These are phyloP conservation scores for Campylorhamphus procurvoides DNA, from an alignment of 2,113 vertebrate genomes.

Conservation along the genomic window DNA sequence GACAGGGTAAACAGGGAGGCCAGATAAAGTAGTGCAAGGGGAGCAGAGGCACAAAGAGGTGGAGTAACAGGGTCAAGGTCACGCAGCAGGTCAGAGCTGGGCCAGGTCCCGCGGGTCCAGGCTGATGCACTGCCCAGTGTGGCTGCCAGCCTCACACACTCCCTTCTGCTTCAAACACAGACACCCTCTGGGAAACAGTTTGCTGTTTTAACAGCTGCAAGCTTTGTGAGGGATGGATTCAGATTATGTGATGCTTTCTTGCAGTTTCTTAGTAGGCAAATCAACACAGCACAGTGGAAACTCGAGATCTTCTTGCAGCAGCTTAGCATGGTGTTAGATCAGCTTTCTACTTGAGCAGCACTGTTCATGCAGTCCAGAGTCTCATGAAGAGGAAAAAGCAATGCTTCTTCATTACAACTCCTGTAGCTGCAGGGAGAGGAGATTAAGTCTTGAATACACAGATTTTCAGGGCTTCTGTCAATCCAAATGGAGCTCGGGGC, in stretches of 20 bases:
- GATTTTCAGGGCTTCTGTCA: neutral
- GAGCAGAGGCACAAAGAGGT: neutral
- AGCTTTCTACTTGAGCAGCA: neutral
- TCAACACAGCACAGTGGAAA: neutral
- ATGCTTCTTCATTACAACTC: neutral
- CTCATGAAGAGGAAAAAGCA: neutral
- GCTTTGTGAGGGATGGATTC: neutral
- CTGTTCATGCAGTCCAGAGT: neutral
- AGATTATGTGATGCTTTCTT: neutral
- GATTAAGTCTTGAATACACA: neutral
- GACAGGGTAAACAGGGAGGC: neutral
- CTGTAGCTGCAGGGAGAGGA: neutral
- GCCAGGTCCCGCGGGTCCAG: rapidly evolving
- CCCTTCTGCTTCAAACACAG: neutral
- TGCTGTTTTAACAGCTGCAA: slow-evolving; percentile 60
- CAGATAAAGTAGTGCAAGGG: neutral
- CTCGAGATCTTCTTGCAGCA: neutral
- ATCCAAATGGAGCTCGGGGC: neutral
- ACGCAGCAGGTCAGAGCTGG: neutral
- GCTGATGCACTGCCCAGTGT: rapidly evolving
- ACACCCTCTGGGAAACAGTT: neutral
- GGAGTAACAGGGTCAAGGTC: neutral
- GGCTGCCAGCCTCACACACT: neutral
- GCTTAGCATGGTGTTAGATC: neutral
- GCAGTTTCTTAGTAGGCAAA: neutral